phyloP scores from a whole-genome alignment of 2,888 invertebrate genomes.

The Ctena decussata region DNA sequence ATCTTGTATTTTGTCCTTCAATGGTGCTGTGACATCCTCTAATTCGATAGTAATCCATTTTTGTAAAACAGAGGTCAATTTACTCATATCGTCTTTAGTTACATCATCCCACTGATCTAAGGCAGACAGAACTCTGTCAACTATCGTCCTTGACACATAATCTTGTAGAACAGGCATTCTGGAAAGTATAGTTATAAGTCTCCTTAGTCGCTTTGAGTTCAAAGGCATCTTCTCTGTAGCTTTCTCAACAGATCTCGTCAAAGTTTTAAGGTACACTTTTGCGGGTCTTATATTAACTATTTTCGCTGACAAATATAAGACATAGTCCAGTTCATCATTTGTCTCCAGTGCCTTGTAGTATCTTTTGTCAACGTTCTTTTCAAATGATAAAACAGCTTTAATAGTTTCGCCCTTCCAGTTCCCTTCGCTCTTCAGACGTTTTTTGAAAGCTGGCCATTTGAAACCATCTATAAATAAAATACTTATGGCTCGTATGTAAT shows the following conservation, averaged over 20 bases:
- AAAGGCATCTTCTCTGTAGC: too few species aligned
- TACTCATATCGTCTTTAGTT: too few species aligned
- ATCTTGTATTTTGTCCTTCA: not conserved
- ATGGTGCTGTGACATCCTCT: not conserved
- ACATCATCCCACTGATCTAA: too few species aligned
- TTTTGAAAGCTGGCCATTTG: too few species aligned
- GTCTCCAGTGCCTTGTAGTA: not conserved
- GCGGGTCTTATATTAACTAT: not conserved
- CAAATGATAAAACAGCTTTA: not conserved
- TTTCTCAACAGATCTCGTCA: not conserved
- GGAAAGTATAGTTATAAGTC: too few species aligned
- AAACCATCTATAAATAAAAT: not conserved
- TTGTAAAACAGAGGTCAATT: too few species aligned
- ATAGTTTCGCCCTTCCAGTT: not conserved
- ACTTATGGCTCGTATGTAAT: not conserved
- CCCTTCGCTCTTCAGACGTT: too few species aligned
- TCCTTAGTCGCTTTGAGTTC: too few species aligned
- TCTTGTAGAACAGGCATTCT: too few species aligned
- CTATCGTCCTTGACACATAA: too few species aligned
- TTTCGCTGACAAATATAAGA: not conserved
- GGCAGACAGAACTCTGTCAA: too few species aligned
- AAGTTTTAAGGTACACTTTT: not conserved
- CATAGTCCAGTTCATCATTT: not conserved
- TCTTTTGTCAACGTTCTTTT: not conserved
- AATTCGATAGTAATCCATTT: not conserved